Base-by-base conservation (phyloP, 2,888 invertebrate genomes). In the Protodeltote pygarga region DNA sequence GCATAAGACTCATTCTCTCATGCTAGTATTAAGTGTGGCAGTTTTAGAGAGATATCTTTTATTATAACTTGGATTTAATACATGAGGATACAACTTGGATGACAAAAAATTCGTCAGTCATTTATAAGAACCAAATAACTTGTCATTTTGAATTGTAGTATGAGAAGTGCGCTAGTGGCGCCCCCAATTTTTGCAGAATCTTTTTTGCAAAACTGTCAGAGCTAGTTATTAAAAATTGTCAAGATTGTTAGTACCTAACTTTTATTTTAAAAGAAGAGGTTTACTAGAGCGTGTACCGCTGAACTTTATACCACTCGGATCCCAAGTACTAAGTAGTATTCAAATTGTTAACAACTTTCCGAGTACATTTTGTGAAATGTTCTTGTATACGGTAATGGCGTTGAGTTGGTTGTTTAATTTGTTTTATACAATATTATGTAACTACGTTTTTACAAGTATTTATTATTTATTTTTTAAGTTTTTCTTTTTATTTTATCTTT, bases 291-390 rank as follows among this genome's bases (percentile, higher is more conserved):
- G n/a, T n/a, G n/a, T n/a, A n/a, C n/a, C 9, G 16, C 34, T 9
- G 29, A 55, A 23, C 27, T 49, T 34, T 38, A 25, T 16, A 34
- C 32, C 13, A 14, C 27, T 28, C 41, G 8, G 10, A 4, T 20
- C 32, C 11, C 13, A 17, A 50, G 32, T 45, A 31, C 9, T 8
- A 46, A 64, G 40, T 32, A 38, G 24, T 47, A 51, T 63, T 51
- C 44, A 46, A 47, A 55, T 44, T 60, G 48, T 55, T 60, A 32
- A 35, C 32, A 55, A 60, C 40, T 60, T 37, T 42, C 19, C 3
- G 35, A 48, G 45, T 27, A 24, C 21, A 15, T 6, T 46, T 20
- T 8, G 21, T 17, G 16, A 13, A 38, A 17, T 23, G 27, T 21
- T 29, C 20, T 45, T 42, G 23, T 41, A 31, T 9, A 25, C 16